Conservation (phyloP, 2,113 vertebrate species). For the Numida meleagris region DNA sequence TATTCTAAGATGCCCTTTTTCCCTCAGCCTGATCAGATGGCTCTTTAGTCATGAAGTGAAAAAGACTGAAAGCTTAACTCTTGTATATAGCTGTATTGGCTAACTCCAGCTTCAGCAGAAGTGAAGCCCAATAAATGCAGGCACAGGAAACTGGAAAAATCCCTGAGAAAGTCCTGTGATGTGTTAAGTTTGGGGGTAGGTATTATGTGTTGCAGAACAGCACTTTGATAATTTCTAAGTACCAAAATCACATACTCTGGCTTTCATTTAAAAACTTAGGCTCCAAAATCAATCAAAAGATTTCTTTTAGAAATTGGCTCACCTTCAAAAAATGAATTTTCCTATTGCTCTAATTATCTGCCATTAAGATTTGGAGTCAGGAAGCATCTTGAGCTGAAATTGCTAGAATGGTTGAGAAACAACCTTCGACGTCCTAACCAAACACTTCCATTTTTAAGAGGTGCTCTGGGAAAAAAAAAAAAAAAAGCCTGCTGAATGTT, state of each 20-base stretch:
- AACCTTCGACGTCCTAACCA: background rate
- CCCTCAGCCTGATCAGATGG: background rate
- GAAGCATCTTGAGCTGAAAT: background rate
- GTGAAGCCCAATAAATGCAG: background rate
- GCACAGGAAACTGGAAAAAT: background rate
- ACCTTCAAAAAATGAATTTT: slow-evolving; percentile 5
- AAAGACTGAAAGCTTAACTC: background rate
- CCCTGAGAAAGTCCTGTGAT: background rate
- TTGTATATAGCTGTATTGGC: background rate
- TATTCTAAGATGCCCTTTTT: background rate
- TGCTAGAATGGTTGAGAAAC: background rate
- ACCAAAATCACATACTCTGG: background rate
- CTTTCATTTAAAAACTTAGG: background rate
- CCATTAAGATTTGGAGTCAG: background rate
- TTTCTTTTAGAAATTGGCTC: slow-evolving; percentile 18
- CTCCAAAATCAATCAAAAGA: background rate
- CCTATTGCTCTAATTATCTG: background rate
- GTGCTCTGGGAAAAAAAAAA: background rate
- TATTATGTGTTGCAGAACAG: background rate
- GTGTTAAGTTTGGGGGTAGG: background rate
- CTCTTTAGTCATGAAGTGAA: background rate
- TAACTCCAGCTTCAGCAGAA: background rate
- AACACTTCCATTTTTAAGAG: background rate
- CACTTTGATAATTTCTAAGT: background rate
- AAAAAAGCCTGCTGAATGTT: background rate